Conservation (phyloP, 2,797 vertebrate genomes). For the Peromyscus nudipes region DNA sequence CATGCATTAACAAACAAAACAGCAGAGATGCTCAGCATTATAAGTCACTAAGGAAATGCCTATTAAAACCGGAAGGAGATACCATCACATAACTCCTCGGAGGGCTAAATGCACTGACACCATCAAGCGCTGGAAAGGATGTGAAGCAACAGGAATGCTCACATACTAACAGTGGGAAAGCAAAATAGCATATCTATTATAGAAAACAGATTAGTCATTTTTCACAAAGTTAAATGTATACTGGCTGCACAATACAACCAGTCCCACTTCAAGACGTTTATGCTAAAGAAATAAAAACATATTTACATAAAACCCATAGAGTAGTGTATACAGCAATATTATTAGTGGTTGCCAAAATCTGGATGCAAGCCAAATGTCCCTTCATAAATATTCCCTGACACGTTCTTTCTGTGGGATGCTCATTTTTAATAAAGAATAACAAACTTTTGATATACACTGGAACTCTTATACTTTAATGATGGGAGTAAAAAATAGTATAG, state of each 20-base stretch:
- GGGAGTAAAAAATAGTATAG: background rate
- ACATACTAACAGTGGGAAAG: background rate
- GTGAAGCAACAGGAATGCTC: background rate
- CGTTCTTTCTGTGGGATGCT: background rate
- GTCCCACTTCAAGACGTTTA: background rate
- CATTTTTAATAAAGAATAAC: background rate
- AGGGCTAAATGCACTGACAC: background rate
- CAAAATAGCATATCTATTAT: background rate
- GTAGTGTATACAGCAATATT: background rate
- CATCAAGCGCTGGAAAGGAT: background rate
- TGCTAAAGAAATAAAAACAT: slow-evolving; percentile 10
- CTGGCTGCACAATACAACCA: background rate
- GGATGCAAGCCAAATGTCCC: background rate
- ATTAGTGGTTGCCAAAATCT: background rate
- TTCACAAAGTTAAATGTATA: background rate
- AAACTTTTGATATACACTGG: background rate
- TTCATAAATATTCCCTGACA: background rate
- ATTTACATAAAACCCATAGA: background rate
- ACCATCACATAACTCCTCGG: background rate
- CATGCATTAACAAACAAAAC: background rate
- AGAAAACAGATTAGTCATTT: background rate
- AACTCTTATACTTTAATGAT: background rate
- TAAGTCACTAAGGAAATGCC: background rate
- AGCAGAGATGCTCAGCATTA: background rate
- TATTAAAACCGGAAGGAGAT: background rate